Evolutionary conservation across 2,888 invertebrate species (phyloP), one percentile per base, ranked within the genome.

Genomic region (Sinelater perroti): DNA sequence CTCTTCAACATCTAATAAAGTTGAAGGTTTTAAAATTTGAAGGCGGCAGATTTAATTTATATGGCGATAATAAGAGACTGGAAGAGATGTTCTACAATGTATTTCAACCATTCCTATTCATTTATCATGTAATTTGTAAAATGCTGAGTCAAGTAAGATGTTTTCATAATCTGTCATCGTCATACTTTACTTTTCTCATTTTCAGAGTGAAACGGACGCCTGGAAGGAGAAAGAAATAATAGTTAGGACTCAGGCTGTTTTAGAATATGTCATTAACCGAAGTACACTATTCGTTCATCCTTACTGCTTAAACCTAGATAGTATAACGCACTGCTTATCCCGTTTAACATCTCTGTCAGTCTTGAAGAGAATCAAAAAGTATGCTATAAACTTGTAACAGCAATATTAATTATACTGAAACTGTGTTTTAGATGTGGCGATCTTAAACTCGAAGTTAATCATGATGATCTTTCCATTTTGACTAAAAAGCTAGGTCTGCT

Each of bases 261-360:
- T 85, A 17, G 90, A 90, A 74, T 70, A 72, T 13, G 68, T 79
- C 26, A 71, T 86, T 2, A 72, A 72, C 14, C 68, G 75, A 24
- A 72, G 72, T 49, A 67, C 70, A 8, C 72, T 74, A 30, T 71
- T 76, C 47, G 79, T 82, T 7, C 90, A 90, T 78, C 90, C 91
- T 0, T 90, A 90, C 77, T 85, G 87, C 64, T 80, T 93, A 55
- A 88, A 89, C 30, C 79, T 92, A 63, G 91, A 92, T 63, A 81
- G 83, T 49, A 78, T 82, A 40, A 79, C 76, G 24, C 83, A 83
- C 75, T 86, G 86, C 62, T 70, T 87, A 40, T 79, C 78, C 35
- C 84, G 85, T 1, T 79, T 87, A 1, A 73, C 76, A 2, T 77
- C 78, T 20, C 74, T 75, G 8, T 77, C 77, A 1, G 80, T 78